phyloP scores from a whole-genome alignment of 2,113 vertebrate species.

The Nyctereutes procyonoides region DNA sequence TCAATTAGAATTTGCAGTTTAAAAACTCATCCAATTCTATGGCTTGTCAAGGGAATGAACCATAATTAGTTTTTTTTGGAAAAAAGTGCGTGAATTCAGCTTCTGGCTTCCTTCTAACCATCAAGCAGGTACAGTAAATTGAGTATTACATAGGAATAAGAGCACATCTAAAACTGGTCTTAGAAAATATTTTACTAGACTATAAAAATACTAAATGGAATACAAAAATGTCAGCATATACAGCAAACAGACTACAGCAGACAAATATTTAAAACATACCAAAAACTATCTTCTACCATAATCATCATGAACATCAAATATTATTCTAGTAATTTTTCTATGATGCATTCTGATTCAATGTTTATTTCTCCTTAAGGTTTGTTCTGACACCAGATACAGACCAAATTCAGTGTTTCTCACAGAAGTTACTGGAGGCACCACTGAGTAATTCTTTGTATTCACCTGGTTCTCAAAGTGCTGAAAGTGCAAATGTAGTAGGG shows the following conservation, averaged over 20 bases:
- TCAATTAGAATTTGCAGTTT: constrained; percentile 58
- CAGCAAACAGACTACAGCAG: constrained; percentile 75
- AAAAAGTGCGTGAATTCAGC: constrained; percentile 64
- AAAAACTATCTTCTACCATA: constrained; percentile 73
- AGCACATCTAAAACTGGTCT: constrained; percentile 81
- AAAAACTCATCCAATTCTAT: constrained; percentile 72
- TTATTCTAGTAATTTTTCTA: constrained; percentile 63
- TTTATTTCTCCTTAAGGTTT: constrained; percentile 57
- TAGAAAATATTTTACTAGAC: constrained; percentile 85
- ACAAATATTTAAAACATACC: constrained; percentile 74
- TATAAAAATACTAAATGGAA: constrained; percentile 87
- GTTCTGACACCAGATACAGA: constrained; percentile 46
- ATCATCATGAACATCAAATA: constrained; percentile 77
- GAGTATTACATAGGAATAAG: constrained; percentile 71
- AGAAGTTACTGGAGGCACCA: constrained; percentile 51
- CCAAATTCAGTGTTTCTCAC: constrained; percentile 58
- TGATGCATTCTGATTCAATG: constrained; percentile 46
- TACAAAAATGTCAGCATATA: constrained; percentile 85
- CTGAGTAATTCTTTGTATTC: constrained; percentile 61
- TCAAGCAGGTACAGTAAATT: constrained; percentile 73
- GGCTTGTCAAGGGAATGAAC: constrained; percentile 71
- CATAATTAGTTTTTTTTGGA: constrained; percentile 65
- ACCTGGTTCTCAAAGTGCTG: constrained; percentile 83
- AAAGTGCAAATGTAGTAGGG: constrained; percentile 71
- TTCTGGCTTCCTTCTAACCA: constrained; percentile 78